Base-by-base conservation (phyloP, 2,888 invertebrate genomes). In the Fragum sueziense region DNA sequence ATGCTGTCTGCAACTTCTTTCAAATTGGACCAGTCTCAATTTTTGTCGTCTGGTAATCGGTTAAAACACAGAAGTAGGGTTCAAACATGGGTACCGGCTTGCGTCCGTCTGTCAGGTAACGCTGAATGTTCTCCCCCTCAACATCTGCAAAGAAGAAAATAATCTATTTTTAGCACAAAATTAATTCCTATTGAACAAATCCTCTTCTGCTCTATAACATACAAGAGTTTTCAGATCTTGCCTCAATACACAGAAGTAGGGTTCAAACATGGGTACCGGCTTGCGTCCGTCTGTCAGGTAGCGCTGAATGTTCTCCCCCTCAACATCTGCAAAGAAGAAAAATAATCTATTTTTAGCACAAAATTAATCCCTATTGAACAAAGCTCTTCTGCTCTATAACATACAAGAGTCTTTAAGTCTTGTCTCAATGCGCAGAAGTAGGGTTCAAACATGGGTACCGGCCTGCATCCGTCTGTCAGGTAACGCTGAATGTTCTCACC, bases 361-460 rank as follows among this genome's bases (percentile, higher is more conserved):
- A n/a, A n/a, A n/a, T n/a, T n/a, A n/a, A n/a, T n/a, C n/a, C n/a
- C n/a, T n/a, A n/a, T n/a, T n/a, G n/a, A n/a, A n/a, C 51, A 59
- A 93, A 96, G 95, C 93, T 96, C 96, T 93, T 96, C 96, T 92
- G 96, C 96, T 86, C 96, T 95, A 94, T 96, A 96, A 61, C 96
- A 95, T 20, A 96, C 96, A 91, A 96, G 95, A 77, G 96, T 96
- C 91, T 95, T 95, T 87, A 96, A 95, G 93, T 96, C 96, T 93
- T 96, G 96, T 87, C 96, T 95, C 88, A 96, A 94, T 59, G n/a
- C 96, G 93, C 96, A 96, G 94, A 96, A 96, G 94, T 95, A 96
- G 22, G 96, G 96, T 93, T 96, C 96, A 96, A 96, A 96, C 47
- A 93, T 89, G 33, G 93, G 93, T 70, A 91, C 88, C 2, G 95